phyloP scores from a whole-genome alignment of 2,113 vertebrate species.

The Dinomys branickii region DNA sequence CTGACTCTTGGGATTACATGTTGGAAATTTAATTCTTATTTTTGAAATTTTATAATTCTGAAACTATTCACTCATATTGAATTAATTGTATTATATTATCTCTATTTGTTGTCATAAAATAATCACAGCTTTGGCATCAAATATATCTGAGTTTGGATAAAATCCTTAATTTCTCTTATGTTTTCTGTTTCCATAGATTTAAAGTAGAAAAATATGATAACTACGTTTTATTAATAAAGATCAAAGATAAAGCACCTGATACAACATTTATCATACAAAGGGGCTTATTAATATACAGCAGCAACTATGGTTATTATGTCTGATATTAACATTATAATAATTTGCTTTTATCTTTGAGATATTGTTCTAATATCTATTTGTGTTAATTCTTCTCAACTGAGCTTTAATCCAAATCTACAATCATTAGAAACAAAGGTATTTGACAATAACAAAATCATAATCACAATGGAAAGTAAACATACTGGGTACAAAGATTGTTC shows the following conservation, averaged over 20 bases:
- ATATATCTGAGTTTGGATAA: not conserved
- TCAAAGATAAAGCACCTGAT: not conserved
- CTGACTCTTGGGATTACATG: not conserved
- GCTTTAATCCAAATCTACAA: not conserved
- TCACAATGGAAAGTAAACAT: not conserved
- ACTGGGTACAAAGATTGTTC: not conserved
- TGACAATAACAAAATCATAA: not conserved
- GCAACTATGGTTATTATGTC: not conserved
- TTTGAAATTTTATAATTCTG: not conserved
- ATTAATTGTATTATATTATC: not conserved
- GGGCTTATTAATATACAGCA: not conserved
- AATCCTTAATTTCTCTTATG: not conserved
- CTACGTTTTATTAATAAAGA: not conserved
- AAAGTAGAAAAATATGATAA: not conserved
- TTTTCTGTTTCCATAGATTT: not conserved
- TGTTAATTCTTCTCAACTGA: not conserved
- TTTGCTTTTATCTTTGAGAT: not conserved
- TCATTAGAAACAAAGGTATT: not conserved
- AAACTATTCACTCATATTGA: not conserved
- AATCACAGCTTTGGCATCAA: not conserved
- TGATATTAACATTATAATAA: not conserved
- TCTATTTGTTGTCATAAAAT: not conserved
- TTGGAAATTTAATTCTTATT: constrained; percentile 13
- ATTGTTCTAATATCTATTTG: not conserved
- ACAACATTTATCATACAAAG: not conserved